Evolutionary conservation across 2,113 vertebrate species (phyloP).

Genomic region (Abramis brama): DNA sequence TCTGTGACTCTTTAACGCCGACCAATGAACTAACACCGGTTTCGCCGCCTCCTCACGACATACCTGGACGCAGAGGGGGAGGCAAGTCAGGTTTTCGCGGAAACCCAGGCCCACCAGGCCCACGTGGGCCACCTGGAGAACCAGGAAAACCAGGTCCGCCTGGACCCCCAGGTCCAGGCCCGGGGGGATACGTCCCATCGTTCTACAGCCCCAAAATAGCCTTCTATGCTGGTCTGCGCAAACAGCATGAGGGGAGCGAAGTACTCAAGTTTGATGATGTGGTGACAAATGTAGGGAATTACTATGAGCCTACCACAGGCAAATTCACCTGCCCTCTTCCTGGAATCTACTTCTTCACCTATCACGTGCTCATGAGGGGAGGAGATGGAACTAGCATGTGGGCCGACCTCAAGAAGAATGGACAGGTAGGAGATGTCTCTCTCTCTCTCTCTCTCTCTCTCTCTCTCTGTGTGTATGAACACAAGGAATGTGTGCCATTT

Average conservation of each 20-base stretch:
- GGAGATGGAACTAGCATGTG: slow-evolving; percentile 96
- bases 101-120: slow-evolving; percentile 81
- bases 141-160: slow-evolving; percentile 89
- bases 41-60: slow-evolving; percentile 81
- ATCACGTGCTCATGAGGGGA: slow-evolving; percentile 95
- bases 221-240: slow-evolving; percentile 92
- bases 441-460: too few species aligned
- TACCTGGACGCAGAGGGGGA: slow-evolving; percentile 78
- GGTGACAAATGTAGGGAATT: slow-evolving; percentile 96
- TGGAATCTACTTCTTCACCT: slow-evolving; percentile 97
- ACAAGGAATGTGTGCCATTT: not conserved
- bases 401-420: slow-evolving; percentile 94
- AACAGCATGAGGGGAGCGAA: slow-evolving; percentile 92
- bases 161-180: slow-evolving; percentile 86
- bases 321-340: slow-evolving; percentile 96
- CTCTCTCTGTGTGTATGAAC: not conserved
- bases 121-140: slow-evolving; percentile 86
- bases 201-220: slow-evolving; percentile 93
- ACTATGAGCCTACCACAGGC: slow-evolving; percentile 93
- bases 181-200: slow-evolving; percentile 86
- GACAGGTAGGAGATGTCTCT: slow-evolving; percentile 79
- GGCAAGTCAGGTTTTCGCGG: slow-evolving; percentile 85
- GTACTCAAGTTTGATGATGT: slow-evolving; percentile 95
- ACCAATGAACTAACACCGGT: slow-evolving; percentile 79
- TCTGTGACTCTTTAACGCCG: slow-evolving; percentile 83